Base-by-base conservation (phyloP, 1,140 invertebrate species). In the Frieseomelitta varia region DNA sequence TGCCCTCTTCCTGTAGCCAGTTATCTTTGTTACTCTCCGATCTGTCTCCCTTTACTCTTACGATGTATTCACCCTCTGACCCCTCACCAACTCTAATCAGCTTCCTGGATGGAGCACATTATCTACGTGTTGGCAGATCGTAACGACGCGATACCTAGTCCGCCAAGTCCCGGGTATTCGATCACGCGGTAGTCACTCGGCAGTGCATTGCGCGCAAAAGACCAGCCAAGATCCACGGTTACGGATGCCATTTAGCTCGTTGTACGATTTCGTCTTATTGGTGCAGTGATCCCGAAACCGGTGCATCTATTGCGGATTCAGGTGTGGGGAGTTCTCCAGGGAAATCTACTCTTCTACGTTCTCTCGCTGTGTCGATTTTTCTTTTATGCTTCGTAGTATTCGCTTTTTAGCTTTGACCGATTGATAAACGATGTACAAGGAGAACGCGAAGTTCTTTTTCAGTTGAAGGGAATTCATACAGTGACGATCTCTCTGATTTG, bases 21-120 rank as follows among this genome's bases (percentile, higher is more conserved):
- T 51, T 58, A 80, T 92, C 91, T 87, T 90, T 91, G 85, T 91
- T 85, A 82, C 85, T 79, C 90, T 68, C 77, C 17, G 61, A 27
- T 53, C 51, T 34, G 68, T 56, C 79, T 72, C 61, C 80, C 74
- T 77, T 80, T 61, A 19, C 81, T 75, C 87, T 81, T 83, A 83
- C 88, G 79, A 56, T 58, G 51, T 56, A 55, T 27, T 72, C 85
- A 87, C 86, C 88, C 85, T 77, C 72, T 78, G 78, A 63, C 84
- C 58, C 61, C 81, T 84, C 82, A 27, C 82, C 73, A n/a, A 51
- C 74, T 85, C 79, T 90, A 90, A 90, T 90, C 89, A 91, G 89
- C 91, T 93, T 93, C 93, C 92, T 94, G 92, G 86, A 93, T 93
- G 92, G 92, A 92, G 92, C 90, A 91, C 84, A 94, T 94, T 92